phyloP scores from a whole-genome alignment of 2,797 vertebrate species.

The Phrynocephalus guinanensis region DNA sequence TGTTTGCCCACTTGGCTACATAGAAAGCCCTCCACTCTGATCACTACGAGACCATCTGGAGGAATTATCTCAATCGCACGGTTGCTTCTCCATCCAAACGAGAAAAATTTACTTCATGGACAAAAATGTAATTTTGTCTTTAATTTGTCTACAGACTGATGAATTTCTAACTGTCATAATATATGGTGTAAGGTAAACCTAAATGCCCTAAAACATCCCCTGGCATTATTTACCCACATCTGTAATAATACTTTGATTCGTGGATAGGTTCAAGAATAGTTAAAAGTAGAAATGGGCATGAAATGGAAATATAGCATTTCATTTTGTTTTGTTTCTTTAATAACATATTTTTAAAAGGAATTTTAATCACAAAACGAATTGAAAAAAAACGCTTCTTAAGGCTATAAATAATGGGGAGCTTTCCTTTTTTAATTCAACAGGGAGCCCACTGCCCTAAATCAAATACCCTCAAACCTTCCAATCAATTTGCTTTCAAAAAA shows the following conservation, averaged over 20 bases:
- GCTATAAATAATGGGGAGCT: too few species aligned
- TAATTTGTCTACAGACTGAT: neutral
- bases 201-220: neutral
- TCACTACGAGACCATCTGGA: neutral
- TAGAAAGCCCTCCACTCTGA: neutral
- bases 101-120: neutral
- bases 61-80: neutral
- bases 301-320: too few species aligned
- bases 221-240: neutral
- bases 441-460: too few species aligned
- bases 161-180: neutral
- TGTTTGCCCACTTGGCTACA: neutral
- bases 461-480: too few species aligned
- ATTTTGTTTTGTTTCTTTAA: too few species aligned
- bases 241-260: constrained; percentile 3
- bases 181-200: neutral
- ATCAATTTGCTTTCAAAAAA: too few species aligned
- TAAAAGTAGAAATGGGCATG: too few species aligned
- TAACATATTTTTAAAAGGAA: too few species aligned
- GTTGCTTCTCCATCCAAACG: neutral
- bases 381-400: too few species aligned
- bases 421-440: too few species aligned
- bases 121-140: neutral
- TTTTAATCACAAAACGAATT: too few species aligned
- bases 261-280: neutral